Percentiles rank a stretch among this genome's conserved stretches.
Evolutionary conservation across 2,797 vertebrate species (phyloP).

Genomic region (Enteromius radiatus): DNA sequence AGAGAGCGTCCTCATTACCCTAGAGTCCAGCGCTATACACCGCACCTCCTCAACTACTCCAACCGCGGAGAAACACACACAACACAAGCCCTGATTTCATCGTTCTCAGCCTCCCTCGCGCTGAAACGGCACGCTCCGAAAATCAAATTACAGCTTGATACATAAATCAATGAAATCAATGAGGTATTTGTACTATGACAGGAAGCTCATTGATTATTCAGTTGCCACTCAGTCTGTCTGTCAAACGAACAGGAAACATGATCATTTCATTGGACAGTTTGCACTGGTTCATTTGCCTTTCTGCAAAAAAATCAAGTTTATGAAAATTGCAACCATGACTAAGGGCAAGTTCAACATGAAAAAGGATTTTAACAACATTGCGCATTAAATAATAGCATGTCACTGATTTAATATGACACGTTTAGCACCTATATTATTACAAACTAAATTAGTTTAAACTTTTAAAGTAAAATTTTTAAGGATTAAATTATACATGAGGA

Average conservation of each 20-base stretch:
- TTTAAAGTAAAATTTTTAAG: not conserved
- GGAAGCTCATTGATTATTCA: conserved; percentile 46
- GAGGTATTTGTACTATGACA: conserved; percentile 36
- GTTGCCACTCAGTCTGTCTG: conserved; percentile 25
- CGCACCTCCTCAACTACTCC: conserved; percentile 73
- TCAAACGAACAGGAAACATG: conserved; percentile 24
- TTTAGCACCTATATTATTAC: not conserved
- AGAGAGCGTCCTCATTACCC: conserved; percentile 81
- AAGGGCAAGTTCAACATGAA: not conserved
- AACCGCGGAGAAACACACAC: conserved; percentile 33
- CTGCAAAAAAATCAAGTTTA: not conserved
- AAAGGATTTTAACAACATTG: not conserved
- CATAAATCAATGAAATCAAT: conserved; percentile 53
- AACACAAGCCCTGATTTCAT: not conserved
- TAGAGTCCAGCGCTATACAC: conserved; percentile 71
- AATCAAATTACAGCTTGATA: conserved; percentile 43
- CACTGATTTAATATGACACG: not conserved
- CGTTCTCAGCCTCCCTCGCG: not conserved
- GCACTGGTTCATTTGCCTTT: conserved; percentile 3
- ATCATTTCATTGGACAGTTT: conserved; percentile 10
- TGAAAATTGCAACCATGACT: not conserved
- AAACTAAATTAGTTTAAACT: not conserved
- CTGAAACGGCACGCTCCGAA: conserved; percentile 7
- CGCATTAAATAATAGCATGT: not conserved
- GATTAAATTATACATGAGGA: not conserved